Conservation (phyloP, 2,888 invertebrate species). For the Pyrrhia umbra region DNA sequence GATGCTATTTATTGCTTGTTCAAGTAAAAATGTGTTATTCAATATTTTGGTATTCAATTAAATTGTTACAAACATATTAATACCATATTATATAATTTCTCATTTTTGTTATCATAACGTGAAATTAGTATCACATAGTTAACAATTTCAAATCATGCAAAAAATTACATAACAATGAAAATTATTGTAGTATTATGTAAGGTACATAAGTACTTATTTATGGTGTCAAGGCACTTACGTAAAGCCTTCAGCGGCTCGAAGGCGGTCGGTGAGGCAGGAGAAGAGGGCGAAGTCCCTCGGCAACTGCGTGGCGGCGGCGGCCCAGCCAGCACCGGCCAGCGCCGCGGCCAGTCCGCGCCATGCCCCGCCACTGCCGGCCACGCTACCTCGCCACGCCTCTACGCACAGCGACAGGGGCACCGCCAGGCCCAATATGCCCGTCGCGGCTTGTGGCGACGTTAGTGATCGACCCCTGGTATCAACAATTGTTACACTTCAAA, state of each 20-base stretch:
- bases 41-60: too few species aligned
- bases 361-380: slow-evolving; percentile 48
- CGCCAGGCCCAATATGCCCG: slow-evolving; percentile 95
- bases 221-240: slow-evolving; percentile 67
- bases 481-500: background rate
- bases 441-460: slow-evolving; percentile 97
- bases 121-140: too few species aligned
- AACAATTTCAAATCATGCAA: too few species aligned
- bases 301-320: slow-evolving; percentile 73
- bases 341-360: slow-evolving; percentile 65
- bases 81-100: too few species aligned
- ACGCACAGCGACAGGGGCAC: slow-evolving; percentile 97
- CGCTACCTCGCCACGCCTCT: slow-evolving; percentile 90
- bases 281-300: slow-evolving; percentile 58
- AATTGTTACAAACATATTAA: too few species aligned
- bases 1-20: background rate
- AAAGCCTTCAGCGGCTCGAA: slow-evolving; percentile 76
- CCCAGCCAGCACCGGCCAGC: slow-evolving; percentile 76
- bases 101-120: too few species aligned
- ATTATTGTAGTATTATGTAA: too few species aligned
- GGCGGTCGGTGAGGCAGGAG: slow-evolving; percentile 67
- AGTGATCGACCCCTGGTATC: slow-evolving; percentile 96
- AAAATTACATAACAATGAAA: too few species aligned
- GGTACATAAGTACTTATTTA: too few species aligned
- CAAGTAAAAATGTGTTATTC: background rate